phyloP scores from a whole-genome alignment of 2,888 invertebrate species.

The Lasioglossum zephyrum region DNA sequence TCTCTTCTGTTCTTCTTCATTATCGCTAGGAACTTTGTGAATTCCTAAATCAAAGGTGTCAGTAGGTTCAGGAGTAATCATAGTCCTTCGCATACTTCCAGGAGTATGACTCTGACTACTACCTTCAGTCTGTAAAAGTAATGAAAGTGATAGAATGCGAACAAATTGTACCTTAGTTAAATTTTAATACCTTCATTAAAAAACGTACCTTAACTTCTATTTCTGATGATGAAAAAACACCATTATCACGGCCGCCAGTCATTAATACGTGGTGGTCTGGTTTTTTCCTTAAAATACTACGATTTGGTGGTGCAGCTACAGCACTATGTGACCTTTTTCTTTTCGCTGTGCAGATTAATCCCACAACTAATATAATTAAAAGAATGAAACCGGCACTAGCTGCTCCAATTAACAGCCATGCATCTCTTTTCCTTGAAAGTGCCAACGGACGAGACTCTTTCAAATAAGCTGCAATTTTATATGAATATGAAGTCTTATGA shows the following conservation, averaged over 20 bases:
- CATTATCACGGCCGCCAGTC: slow-evolving; percentile 77
- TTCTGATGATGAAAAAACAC: slow-evolving; percentile 79
- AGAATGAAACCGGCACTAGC: slow-evolving; percentile 87
- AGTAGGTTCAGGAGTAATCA: slow-evolving; percentile 76
- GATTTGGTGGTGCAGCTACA: slow-evolving; percentile 76
- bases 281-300: slow-evolving; percentile 76
- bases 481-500: not conserved
- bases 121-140: slow-evolving; percentile 77
- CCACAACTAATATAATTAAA: slow-evolving; percentile 82
- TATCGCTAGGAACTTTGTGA: slow-evolving; percentile 77
- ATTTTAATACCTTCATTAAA: slow-evolving; percentile 60
- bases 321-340: slow-evolving; percentile 80
- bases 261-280: slow-evolving; percentile 74
- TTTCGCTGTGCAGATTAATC: slow-evolving; percentile 76
- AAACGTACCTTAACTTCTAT: slow-evolving; percentile 73
- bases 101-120: slow-evolving; percentile 78
- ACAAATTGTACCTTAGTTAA: not conserved
- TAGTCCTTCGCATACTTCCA: slow-evolving; percentile 77
- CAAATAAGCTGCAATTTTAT: slow-evolving; percentile 87
- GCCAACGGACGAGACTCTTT: slow-evolving; percentile 88
- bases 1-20: slow-evolving; percentile 73
- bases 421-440: slow-evolving; percentile 85
- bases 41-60: slow-evolving; percentile 75
- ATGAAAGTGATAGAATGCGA: not conserved
- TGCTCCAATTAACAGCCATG: slow-evolving; percentile 89